Conservation (phyloP, 2,797 vertebrate genomes). For the Leptatherina wallacei region DNA sequence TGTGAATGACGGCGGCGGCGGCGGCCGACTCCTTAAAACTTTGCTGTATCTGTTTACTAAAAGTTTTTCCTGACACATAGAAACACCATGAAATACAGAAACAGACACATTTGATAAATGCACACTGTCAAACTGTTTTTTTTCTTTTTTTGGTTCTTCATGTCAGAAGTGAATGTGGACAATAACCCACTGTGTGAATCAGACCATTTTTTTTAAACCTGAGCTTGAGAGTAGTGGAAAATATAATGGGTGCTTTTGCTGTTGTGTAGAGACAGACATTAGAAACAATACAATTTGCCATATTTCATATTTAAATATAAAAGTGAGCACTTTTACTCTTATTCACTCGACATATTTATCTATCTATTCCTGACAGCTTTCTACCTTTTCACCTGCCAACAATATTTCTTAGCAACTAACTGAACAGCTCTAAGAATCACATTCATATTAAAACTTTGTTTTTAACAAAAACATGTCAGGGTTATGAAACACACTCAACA, state of each 20-base stretch:
- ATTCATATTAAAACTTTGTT: conserved; percentile 61
- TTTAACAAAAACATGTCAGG: conserved; percentile 23
- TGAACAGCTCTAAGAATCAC: conserved; percentile 45
- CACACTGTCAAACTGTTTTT: conserved; percentile 26
- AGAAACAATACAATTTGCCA: conserved; percentile 27
- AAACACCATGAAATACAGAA: conserved; percentile 38
- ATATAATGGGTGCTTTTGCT: conserved; percentile 33
- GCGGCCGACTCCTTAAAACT: conserved; percentile 35
- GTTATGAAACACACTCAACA: conserved; percentile 25
- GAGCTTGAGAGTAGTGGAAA: conserved; percentile 51
- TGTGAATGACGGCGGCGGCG: conserved; percentile 33
- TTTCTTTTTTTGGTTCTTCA: conserved; percentile 59
- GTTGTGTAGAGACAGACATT: conserved; percentile 36
- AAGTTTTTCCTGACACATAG: conserved; percentile 17
- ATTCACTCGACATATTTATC: conserved; percentile 28
- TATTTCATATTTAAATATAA: conserved; percentile 34
- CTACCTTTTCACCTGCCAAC: conserved; percentile 27
- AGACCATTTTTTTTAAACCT: conserved; percentile 59
- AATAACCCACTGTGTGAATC: conserved; percentile 20
- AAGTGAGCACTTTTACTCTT: conserved; percentile 21
- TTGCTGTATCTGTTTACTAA: conserved; percentile 32
- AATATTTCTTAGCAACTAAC: conserved; percentile 24
- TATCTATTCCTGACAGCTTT: conserved; percentile 33
- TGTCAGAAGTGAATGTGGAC: conserved; percentile 32
- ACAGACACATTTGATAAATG: conserved; percentile 44